These are phyloP conservation scores for Anthonomus grandis DNA, from an alignment of 1,140 invertebrate species.

Conservation along the genomic window DNA sequence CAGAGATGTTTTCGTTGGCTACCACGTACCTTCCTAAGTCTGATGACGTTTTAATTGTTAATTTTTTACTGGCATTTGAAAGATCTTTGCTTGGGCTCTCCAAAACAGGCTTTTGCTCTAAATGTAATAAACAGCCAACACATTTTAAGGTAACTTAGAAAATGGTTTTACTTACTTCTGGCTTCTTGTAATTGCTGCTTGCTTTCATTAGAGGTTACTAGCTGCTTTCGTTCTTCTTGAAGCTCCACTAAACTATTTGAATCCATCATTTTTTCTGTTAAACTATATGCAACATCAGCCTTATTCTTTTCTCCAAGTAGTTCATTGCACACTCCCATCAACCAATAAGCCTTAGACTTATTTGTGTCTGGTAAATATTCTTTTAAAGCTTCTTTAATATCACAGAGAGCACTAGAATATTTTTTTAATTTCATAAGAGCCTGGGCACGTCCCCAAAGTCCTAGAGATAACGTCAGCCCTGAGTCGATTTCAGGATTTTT, in stretches of 20 bases:
- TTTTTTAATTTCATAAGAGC: constrained; percentile 54
- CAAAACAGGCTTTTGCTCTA: constrained; percentile 9
- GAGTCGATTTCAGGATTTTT: constrained; percentile 54
- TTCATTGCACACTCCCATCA: constrained; percentile 61
- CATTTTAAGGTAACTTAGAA: too few species aligned
- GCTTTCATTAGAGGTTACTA: too few species aligned
- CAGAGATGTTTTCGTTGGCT: constrained; percentile 56
- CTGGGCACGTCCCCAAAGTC: constrained; percentile 57
- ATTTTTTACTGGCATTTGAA: constrained; percentile 47
- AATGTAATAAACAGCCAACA: not conserved
- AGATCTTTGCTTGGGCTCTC: not conserved
- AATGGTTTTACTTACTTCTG: not conserved
- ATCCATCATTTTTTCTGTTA: constrained; percentile 55
- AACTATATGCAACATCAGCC: constrained; percentile 57
- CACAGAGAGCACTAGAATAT: constrained; percentile 56
- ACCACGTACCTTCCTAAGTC: constrained; percentile 57
- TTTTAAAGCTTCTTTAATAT: constrained; percentile 60
- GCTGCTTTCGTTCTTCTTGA: too few species aligned
- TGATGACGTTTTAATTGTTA: constrained; percentile 51
- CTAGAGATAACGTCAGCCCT: constrained; percentile 59
- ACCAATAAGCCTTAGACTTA: constrained; percentile 59
- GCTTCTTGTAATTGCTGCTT: constrained; percentile 5
- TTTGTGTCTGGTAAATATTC: constrained; percentile 55
- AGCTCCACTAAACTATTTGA: constrained; percentile 39
- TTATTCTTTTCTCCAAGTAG: constrained; percentile 53